These are phyloP conservation scores for Drosophila picticornis DNA, from an alignment of 2,888 invertebrate genomes.

Conservation along the genomic window DNA sequence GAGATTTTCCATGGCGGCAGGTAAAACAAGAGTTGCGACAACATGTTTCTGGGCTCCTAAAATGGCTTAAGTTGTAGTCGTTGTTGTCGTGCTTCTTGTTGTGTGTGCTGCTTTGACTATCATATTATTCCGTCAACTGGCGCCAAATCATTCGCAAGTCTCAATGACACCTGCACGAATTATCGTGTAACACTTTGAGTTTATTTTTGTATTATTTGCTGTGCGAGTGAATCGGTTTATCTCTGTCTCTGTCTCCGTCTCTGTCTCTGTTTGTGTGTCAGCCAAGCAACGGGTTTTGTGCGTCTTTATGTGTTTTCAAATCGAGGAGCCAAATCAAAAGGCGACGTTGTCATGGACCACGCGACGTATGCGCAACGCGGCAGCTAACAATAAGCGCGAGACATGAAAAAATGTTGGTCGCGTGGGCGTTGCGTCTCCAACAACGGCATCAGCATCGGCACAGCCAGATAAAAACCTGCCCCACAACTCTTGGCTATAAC, in stretches of 20 bases:
- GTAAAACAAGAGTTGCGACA: constrained; percentile 4
- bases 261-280: constrained; percentile 4
- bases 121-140: constrained; percentile 74
- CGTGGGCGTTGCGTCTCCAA: constrained; percentile 78
- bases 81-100: constrained; percentile 35
- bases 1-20: constrained; percentile 2
- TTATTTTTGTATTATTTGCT: constrained; percentile 43
- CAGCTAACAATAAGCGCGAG: constrained; percentile 51
- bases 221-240: background rate
- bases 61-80: constrained; percentile 20
- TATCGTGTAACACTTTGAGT: constrained; percentile 79
- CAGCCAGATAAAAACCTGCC: constrained; percentile 65
- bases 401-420: constrained; percentile 80
- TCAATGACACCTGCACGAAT: constrained; percentile 80
- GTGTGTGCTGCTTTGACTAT: constrained; percentile 46
- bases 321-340: constrained; percentile 58
- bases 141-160: constrained; percentile 80
- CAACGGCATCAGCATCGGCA: constrained; percentile 26
- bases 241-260: background rate
- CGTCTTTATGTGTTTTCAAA: constrained; percentile 60
- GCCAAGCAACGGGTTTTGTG: constrained; percentile 55
- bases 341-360: constrained; percentile 59
- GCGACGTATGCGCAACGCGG: constrained; percentile 76
- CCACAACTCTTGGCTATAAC: constrained; percentile 77
- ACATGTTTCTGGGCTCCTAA: constrained; percentile 10